phyloP scores from a whole-genome alignment of 2,797 vertebrate species.

The Microctenopoma steveboyesi region DNA sequence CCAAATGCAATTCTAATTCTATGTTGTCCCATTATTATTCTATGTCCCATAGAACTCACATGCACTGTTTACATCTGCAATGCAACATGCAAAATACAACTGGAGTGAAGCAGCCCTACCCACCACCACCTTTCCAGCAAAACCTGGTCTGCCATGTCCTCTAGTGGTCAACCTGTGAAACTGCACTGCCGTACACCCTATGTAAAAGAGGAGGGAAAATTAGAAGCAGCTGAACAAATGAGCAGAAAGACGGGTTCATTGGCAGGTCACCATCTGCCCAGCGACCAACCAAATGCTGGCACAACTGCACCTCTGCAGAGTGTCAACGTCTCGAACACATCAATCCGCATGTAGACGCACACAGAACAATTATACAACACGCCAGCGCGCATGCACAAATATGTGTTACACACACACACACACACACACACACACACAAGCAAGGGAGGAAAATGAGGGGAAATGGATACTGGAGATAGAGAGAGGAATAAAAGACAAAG shows the following conservation, averaged over 20 bases:
- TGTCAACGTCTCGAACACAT: slow-evolving; percentile 80
- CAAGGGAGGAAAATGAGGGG: slow-evolving; percentile 47
- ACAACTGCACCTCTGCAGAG: slow-evolving; percentile 84
- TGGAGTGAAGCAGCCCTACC: not conserved
- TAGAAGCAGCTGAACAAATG: slow-evolving; percentile 94
- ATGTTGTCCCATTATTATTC: not conserved
- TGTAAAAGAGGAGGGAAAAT: slow-evolving; percentile 76
- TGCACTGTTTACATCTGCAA: slow-evolving; percentile 4
- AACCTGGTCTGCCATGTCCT: slow-evolving; percentile 84
- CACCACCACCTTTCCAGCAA: slow-evolving; percentile 11
- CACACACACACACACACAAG: slow-evolving; percentile 41
- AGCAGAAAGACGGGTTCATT: slow-evolving; percentile 89
- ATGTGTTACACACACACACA: slow-evolving; percentile 47
- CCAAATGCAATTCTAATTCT: not conserved
- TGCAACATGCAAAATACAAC: slow-evolving; percentile 9
- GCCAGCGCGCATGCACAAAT: slow-evolving; percentile 28
- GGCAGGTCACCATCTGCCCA: slow-evolving; percentile 93
- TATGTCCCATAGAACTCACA: rapidly evolving
- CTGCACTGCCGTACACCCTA: slow-evolving; percentile 5
- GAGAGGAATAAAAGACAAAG: slow-evolving; percentile 15
- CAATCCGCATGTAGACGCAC: slow-evolving; percentile 31
- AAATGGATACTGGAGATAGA: slow-evolving; percentile 61
- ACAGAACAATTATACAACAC: slow-evolving; percentile 44
- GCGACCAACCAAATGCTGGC: slow-evolving; percentile 84
- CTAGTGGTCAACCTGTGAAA: slow-evolving; percentile 70